Evolutionary conservation across 1,140 invertebrate genomes (phyloP).

Genomic region (Euglossa dilemma): DNA sequence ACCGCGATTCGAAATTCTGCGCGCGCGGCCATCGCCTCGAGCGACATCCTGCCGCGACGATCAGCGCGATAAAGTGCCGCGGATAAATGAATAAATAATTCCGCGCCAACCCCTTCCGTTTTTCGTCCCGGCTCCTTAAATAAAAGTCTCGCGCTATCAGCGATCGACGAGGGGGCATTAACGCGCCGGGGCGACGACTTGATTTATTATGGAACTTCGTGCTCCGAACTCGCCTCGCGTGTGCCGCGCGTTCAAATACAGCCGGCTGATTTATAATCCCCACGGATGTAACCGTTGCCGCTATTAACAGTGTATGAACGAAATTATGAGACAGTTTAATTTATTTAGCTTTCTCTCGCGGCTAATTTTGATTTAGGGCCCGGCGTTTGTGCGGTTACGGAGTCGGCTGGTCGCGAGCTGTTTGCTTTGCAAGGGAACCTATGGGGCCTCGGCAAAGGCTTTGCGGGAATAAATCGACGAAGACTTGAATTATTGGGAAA

Average conservation of each 20-base stretch:
- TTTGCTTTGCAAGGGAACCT: not conserved
- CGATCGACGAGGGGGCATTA: conserved; percentile 29
- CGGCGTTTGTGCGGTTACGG: no score
- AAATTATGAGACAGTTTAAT: not conserved
- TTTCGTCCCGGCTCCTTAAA: conserved; percentile 5
- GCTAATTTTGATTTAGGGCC: not conserved
- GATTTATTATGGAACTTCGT: conserved; percentile 40
- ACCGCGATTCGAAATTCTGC: conserved; percentile 16
- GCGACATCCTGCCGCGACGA: conserved; percentile 32
- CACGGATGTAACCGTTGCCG: not conserved
- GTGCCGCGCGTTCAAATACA: conserved; percentile 21
- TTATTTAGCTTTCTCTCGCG: no score
- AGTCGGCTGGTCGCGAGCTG: not conserved
- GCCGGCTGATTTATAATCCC: conserved; percentile 29
- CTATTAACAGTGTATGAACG: not conserved
- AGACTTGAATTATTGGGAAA: no score
- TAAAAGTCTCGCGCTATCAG: conserved; percentile 20
- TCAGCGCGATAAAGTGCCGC: conserved; percentile 16
- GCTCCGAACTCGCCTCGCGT: conserved; percentile 3
- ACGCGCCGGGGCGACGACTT: conserved; percentile 14
- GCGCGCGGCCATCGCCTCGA: not conserved
- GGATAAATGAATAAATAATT: conserved; percentile 50
- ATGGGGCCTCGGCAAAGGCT: no score
- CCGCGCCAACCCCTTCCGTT: not conserved
- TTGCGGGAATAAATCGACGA: no score